Evolutionary conservation across 2,888 invertebrate species (phyloP), one percentile per base, ranked within the genome.

Genomic region (Lamellibrachia satsuma): DNA sequence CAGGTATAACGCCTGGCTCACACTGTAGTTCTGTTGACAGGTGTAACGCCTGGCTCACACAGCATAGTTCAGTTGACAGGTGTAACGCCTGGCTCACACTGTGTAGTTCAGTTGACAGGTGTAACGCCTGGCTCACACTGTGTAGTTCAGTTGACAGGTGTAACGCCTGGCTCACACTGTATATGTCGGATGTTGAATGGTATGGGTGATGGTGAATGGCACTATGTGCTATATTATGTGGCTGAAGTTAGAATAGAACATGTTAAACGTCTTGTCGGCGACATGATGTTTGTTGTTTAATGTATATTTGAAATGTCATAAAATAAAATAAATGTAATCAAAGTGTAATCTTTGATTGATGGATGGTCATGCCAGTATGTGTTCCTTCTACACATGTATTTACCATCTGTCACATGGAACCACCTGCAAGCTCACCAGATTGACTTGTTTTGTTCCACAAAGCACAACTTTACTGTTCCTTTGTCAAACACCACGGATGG

Each of bases 191-290:
- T n/a, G 75, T 75, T 3, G 22, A 22, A 75, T 75, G 75, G 75
- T 22, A 0, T 75, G 75, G 75, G 75, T 75, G 6, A 22, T 75
- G 75, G 75, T 75, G 22, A 6, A 75, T 75, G 22, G 75, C 75
- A 15, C 75, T 22, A 22, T 75, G 6, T 22, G 22, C n/a, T 75
- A n/a, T 39, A 39, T 75, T 75, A 3, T 22, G 2, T 11, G 15
- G 75, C 75, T 75, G 15, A 75, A 75, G 75, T 75, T 75, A 75
- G 75, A 75, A 22, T 75, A 75, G 75, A n/a, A 75, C 75, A 75
- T 75, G 22, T 75, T 75, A 75, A 75, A 75, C 22, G n/a, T 75
- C 39, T 39, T 39, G 39, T 39, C 39, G 75, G n/a, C n/a, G n/a
- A 75, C 11, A 75, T 22, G 75, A 75, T 75, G 22, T 75, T 60